Evolutionary conservation across 2,113 vertebrate species (phyloP), one percentile per base, ranked within the genome.

Genomic region (Periophthalmus modestus): DNA sequence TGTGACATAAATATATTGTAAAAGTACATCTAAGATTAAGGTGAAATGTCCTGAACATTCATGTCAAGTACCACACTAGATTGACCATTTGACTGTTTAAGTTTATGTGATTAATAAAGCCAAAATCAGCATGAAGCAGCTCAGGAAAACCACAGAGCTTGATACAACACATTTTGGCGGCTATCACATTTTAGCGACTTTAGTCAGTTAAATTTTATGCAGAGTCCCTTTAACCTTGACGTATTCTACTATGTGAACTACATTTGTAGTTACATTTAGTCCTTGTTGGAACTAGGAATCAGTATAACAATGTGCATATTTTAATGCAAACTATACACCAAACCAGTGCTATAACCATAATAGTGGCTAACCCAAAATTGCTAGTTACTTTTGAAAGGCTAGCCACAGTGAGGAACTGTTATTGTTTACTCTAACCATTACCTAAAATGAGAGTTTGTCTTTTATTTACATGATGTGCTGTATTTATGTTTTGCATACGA

Each of bases 401-500:
- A 43, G 39, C 39, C 39, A 43, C 39, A 43, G 39, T 43, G 39
- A 43, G 39, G 10, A 43, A 43, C 39, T 11, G 4, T 43, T 43
- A 43, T 10, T 43, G 7, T 10, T 43, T 11, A 43, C 7, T 10
- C 39, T 43, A 43, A 43, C 39, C 2, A 2, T 10, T 43, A 43
- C 7, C 39, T 43, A 43, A 43, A 43, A 43, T 9, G 2, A 43
- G 10, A 68, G 46, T 66, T 23, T 59, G 46, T 43, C 9, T 43
- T 79, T 54, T 66, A 21, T 18, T 68, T 47, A 28, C 50, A 50
- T 55, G 59, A 19, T 62, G 28, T 18, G 10, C 73, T 80, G 77
- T 77, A 48, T 59, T 59, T 48, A 11, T 36, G 24, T 82, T 91
- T 92, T 92, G 87, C 89, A 88, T 89, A 63, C n/a, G 5, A 66